Evolutionary conservation across 2,113 vertebrate species (phyloP).

Genomic region (Nettapus auritus): DNA sequence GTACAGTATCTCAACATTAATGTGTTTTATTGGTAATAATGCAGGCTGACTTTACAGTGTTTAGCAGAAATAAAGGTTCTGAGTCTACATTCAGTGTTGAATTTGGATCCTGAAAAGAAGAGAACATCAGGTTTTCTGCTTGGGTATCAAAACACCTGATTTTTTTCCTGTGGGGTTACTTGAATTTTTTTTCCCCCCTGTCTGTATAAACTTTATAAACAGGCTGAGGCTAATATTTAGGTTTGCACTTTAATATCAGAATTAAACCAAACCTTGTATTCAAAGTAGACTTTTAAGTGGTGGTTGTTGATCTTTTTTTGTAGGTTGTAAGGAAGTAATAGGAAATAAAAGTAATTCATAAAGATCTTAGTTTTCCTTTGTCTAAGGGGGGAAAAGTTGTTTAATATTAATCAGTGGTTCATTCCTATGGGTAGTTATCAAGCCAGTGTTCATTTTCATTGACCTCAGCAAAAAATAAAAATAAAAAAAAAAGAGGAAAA

Average conservation of each 20-base stretch:
- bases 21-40: slow-evolving; percentile 72
- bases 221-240: slow-evolving; percentile 70
- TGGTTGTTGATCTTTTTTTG: slow-evolving; percentile 52
- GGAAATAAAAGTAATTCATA: slow-evolving; percentile 66
- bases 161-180: slow-evolving; percentile 47
- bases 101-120: slow-evolving; percentile 69
- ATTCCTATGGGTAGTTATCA: slow-evolving; percentile 61
- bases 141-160: slow-evolving; percentile 42
- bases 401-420: slow-evolving; percentile 50
- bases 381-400: neutral
- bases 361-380: slow-evolving; percentile 68
- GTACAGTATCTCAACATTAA: slow-evolving; percentile 58
- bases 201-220: slow-evolving; percentile 62
- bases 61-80: slow-evolving; percentile 63
- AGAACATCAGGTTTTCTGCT: slow-evolving; percentile 49
- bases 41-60: slow-evolving; percentile 44
- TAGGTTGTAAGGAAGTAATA: slow-evolving; percentile 65
- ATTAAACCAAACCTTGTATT: slow-evolving; percentile 71
- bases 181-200: slow-evolving; percentile 48
- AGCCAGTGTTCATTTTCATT: slow-evolving; percentile 63
- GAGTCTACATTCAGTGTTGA: slow-evolving; percentile 68
- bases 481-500: neutral
- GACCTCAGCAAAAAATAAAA: slow-evolving; percentile 51
- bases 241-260: slow-evolving; percentile 78
- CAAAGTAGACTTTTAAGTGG: slow-evolving; percentile 54